Conservation (phyloP, 2,797 vertebrate species). For the Takifugu ocellatus region DNA sequence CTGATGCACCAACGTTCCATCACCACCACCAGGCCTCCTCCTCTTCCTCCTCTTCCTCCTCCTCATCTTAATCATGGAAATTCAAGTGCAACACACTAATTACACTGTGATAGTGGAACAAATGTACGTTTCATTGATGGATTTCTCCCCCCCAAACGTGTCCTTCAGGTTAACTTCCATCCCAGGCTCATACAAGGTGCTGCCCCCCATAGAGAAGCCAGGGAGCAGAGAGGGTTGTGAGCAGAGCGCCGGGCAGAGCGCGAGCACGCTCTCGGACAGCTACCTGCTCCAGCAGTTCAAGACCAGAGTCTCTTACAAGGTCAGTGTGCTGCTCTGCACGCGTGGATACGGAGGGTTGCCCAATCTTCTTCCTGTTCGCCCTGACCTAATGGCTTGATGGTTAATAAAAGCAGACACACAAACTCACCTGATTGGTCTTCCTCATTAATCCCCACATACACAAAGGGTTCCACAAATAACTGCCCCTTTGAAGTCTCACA, state of each 20-base stretch:
- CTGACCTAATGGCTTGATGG: too few relatives aligned
- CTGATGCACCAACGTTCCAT: too few relatives aligned
- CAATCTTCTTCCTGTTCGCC: too few relatives aligned
- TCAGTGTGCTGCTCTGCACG: constrained; percentile 34
- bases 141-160: too few relatives aligned
- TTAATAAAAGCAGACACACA: constrained; percentile 27
- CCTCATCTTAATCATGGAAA: too few relatives aligned
- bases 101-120: too few relatives aligned
- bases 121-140: too few relatives aligned
- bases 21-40: too few relatives aligned
- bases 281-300: constrained; percentile 71
- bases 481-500: constrained; percentile 60
- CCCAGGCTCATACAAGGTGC: constrained; percentile 32
- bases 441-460: constrained; percentile 48
- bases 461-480: constrained; percentile 65
- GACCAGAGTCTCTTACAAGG: constrained; percentile 71
- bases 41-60: too few relatives aligned
- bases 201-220: constrained; percentile 72
- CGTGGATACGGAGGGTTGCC: not conserved
- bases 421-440: constrained; percentile 48
- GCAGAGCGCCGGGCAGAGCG: constrained; percentile 6
- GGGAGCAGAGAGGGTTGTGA: constrained; percentile 39
- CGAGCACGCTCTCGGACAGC: constrained; percentile 65
- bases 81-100: too few relatives aligned
- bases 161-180: too few relatives aligned